Conservation (phyloP, 2,113 vertebrate genomes). For the Alethe castanea region DNA sequence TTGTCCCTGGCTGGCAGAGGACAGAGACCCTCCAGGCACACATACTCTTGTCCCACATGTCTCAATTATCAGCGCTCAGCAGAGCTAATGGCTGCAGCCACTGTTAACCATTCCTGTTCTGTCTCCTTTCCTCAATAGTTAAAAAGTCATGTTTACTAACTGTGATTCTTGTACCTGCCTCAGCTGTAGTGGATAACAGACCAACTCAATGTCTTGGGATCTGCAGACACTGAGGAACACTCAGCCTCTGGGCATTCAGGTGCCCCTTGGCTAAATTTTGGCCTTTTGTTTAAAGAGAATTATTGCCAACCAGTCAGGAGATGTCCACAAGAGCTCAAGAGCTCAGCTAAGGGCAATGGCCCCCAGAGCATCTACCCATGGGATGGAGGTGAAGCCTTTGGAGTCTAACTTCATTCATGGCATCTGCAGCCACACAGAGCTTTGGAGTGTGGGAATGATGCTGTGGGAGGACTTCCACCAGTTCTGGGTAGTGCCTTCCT, state of each 20-base stretch:
- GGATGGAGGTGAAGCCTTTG: not conserved
- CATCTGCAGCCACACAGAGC: not conserved
- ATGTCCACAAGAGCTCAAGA: not conserved
- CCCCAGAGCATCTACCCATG: accelerated
- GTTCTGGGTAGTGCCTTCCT: not conserved
- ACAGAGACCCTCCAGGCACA: not conserved
- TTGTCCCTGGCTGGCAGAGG: not conserved
- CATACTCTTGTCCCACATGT: not conserved
- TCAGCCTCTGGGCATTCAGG: not conserved
- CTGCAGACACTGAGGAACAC: not conserved
- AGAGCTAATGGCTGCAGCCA: not conserved
- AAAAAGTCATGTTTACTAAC: not conserved
- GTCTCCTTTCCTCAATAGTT: not conserved
- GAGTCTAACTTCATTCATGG: not conserved
- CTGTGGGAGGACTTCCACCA: not conserved
- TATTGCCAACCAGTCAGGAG: not conserved
- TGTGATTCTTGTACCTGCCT: not conserved
- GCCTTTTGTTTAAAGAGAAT: not conserved
- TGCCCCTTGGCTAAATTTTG: not conserved
- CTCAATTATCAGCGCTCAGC: not conserved
- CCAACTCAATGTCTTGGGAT: not conserved
- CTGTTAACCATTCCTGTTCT: not conserved
- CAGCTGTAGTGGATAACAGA: not conserved
- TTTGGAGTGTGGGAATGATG: not conserved
- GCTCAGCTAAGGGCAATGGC: not conserved